Base-by-base conservation (phyloP, 2,113 vertebrate species). In the Zosterops pallidus region DNA sequence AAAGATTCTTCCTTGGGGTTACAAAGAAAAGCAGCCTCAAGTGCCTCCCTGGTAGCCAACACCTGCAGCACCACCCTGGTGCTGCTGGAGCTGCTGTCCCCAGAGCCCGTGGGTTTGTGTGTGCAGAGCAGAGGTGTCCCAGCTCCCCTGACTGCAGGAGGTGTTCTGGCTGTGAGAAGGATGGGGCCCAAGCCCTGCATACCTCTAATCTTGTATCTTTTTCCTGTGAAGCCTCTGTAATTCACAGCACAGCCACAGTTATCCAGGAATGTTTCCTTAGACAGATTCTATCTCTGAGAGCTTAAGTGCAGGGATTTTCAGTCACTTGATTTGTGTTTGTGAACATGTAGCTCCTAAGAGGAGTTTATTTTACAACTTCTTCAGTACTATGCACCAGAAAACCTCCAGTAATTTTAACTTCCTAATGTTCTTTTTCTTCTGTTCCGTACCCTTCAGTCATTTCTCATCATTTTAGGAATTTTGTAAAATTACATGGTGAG, bases 241-340 rank as follows among this genome's bases (percentile, higher is more conserved):
- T 97, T 97, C 90, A 25, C 72, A 97, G 95, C 83, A 65, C 91
- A 80, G 92, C 96, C 97, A 97, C n/a, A 35, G 21, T 97, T 95
- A 53, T 60, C 62, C 59, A 55, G 56, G 93, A 89, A 52, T 75
- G 87, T 94, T 95, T 95, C 94, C 90, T 95, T 86, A 87, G 94
- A 94, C 92, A 92, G 96, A 94, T 90, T 94, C 90, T 89, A 19
- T 96, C 96, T 97, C 87, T 67, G 62, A 97, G 92, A 97, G 86
- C 95, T 97, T 93, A 96, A 96, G 89, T 95, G 47, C 4, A 93
- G 94, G 95, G 93, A 92, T 98, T 98, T 97, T 97, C 96, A 90
- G 79, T 59, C 37, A 2, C 92, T 96, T 96, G 93, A 97, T 96
- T 97, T 96, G 90, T 85, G 87, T 78, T 12, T 18, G 52, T 9